Evolutionary conservation across 2,797 vertebrate genomes (phyloP), one percentile per base, ranked within the genome.

Genomic region (Notoglanidium macrostoma): DNA sequence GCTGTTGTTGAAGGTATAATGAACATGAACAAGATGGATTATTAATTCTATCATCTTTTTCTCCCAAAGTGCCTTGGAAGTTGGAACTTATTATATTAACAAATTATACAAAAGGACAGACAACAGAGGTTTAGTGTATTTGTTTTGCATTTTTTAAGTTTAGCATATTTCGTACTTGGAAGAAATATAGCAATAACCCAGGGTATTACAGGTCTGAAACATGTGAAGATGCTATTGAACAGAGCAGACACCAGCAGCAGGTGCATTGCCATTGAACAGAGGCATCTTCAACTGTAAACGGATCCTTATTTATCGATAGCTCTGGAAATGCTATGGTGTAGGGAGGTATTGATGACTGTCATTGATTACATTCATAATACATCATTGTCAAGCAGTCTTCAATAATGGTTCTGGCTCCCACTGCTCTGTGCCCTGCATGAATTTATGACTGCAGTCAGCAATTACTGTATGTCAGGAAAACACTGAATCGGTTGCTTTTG

Each of bases 401-500:
- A 79, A 59, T 87, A 61, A 86, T 12, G 77, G 29, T 44, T 83
- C 90, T 87, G 83, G 72, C 54, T 65, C 81, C 74, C 15, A 79
- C 88, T 70, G 61, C 35, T 63, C 79, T 21, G 4, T 44, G 68
- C 78, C 61, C 84, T 82, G 84, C 51, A 17, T 85, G 84, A 85
- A 74, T 86, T 89, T 73, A 76, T 59, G n/a, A 87, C 72, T 68
- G 0, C 65, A 17, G 44, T 78, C 1, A 0, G 83, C 83, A 89
- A 89, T 79, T 92, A 90, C 91, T 87, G 88, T 49, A 85, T 91
- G 40, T 91, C 90, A 91, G 91, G 90, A 91, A 89, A 88, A 91
- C 86, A 77, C 9, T 49, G 59, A 65, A 92, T 91, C 78, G 89
- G 92, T 93, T 44, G 59, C 44, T 86, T 87, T 88, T 44, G 74